These are phyloP conservation scores for Halyomorpha halys DNA, from an alignment of 1,140 invertebrate genomes.

Conservation along the genomic window DNA sequence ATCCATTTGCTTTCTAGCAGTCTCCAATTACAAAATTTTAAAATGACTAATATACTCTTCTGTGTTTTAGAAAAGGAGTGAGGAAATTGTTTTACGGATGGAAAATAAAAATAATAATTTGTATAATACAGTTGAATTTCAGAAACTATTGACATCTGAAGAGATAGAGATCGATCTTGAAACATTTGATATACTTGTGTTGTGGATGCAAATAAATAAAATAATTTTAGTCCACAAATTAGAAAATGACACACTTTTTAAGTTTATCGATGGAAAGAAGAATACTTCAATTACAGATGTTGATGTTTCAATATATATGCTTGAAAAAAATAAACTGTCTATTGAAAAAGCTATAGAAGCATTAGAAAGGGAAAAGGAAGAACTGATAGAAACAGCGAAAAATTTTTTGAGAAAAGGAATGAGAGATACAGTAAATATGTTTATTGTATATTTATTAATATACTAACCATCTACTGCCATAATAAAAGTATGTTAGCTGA, in stretches of 20 bases:
- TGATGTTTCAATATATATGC: slow-evolving; percentile 32
- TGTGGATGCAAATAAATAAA: not conserved
- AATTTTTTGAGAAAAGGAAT: slow-evolving; percentile 36
- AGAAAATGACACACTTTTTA: slow-evolving; percentile 16
- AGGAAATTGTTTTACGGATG: no score
- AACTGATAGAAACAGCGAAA: slow-evolving; percentile 35
- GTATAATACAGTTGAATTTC: not conserved
- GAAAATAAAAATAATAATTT: not conserved
- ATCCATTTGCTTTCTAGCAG: no score
- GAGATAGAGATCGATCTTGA: not conserved
- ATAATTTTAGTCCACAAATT: not conserved
- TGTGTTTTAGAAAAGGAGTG: no score
- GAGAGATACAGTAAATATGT: slow-evolving; percentile 35
- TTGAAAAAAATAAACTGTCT: slow-evolving; percentile 36
- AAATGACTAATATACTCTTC: no score
- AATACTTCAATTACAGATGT: slow-evolving; percentile 6
- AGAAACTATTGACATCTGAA: not conserved
- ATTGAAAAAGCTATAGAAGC: slow-evolving; percentile 37
- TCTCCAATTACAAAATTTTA: no score
- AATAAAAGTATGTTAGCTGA: not conserved
- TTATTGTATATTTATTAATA: slow-evolving; percentile 19
- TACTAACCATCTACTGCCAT: not conserved
- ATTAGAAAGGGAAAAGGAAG: slow-evolving; percentile 36
- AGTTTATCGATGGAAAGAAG: slow-evolving; percentile 12
- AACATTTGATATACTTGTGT: not conserved